Evolutionary conservation across 2,797 vertebrate genomes (phyloP).

Genomic region (Phalloptychus januarius): DNA sequence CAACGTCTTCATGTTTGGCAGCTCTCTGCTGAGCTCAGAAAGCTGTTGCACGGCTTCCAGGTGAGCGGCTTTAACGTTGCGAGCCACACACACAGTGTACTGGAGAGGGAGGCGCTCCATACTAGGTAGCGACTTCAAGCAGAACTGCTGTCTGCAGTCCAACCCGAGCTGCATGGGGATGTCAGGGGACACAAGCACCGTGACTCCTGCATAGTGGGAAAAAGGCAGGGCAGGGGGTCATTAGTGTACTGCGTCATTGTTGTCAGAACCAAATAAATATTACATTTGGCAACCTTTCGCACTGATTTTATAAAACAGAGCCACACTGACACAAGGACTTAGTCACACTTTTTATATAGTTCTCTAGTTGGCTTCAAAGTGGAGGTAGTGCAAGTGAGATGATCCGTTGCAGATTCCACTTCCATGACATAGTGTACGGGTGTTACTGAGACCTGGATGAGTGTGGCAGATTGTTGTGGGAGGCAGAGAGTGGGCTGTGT

Average conservation of each 20-base stretch:
- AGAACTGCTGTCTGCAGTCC: slow-evolving; percentile 85
- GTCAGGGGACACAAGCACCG: slow-evolving; percentile 82
- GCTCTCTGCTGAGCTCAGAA: slow-evolving; percentile 60
- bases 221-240: not conserved
- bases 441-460: slow-evolving; percentile 59
- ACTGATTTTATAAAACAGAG: slow-evolving; percentile 5
- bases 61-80: slow-evolving; percentile 77
- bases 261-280: not conserved
- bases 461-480: slow-evolving; percentile 51
- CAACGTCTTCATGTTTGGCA: slow-evolving; percentile 80
- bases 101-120: slow-evolving; percentile 78
- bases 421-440: slow-evolving; percentile 61
- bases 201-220: slow-evolving; percentile 80
- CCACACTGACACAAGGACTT: not conserved
- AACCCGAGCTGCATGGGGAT: slow-evolving; percentile 83
- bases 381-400: slow-evolving; percentile 20
- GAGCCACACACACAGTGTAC: slow-evolving; percentile 87
- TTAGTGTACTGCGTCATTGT: slow-evolving; percentile 9
- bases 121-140: slow-evolving; percentile 82
- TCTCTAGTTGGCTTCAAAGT: slow-evolving; percentile 14
- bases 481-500: slow-evolving; percentile 59
- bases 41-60: slow-evolving; percentile 74
- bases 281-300: not conserved
- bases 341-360: not conserved
- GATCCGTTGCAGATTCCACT: slow-evolving; percentile 48